Conservation (phyloP, 2,113 vertebrate genomes). For the Xiphophorus maculatus region DNA sequence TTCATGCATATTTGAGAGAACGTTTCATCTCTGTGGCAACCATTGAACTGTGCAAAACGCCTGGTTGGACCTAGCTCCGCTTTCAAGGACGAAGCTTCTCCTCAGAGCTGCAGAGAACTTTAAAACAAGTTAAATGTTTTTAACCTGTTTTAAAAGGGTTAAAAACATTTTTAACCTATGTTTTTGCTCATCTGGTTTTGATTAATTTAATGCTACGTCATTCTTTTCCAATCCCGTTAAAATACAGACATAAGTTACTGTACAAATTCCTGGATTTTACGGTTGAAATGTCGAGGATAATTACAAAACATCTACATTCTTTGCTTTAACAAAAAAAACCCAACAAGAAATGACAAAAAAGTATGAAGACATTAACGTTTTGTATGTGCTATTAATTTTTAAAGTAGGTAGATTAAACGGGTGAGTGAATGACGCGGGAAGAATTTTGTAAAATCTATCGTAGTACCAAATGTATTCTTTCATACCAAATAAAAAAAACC, state of each 20-base stretch:
- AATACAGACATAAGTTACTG: slow-evolving; percentile 79
- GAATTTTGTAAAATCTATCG: slow-evolving; percentile 59
- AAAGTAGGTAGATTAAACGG: slow-evolving; percentile 29
- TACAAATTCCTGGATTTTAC: slow-evolving; percentile 66
- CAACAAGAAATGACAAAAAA: slow-evolving; percentile 27
- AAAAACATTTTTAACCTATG: slow-evolving; percentile 6
- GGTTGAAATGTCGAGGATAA: slow-evolving; percentile 52
- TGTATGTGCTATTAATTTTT: slow-evolving; percentile 22
- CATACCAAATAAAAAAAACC: slow-evolving; percentile 62
- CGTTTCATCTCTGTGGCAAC: too few species aligned
- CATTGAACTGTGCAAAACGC: too few species aligned
- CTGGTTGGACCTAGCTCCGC: too few species aligned
- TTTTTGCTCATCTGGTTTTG: slow-evolving; percentile 59
- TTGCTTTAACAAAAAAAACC: slow-evolving; percentile 2
- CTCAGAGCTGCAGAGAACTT: too few species aligned
- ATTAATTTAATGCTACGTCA: slow-evolving; percentile 50
- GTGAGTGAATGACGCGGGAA: slow-evolving; percentile 43
- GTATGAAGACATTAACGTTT: slow-evolving; percentile 24
- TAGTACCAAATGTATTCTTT: slow-evolving; percentile 80
- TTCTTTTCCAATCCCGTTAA: slow-evolving; percentile 64
- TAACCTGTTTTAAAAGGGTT: too few species aligned
- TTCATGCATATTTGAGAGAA: too few species aligned
- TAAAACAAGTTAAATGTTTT: too few species aligned
- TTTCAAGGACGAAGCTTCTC: too few species aligned
- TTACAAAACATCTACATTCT: slow-evolving; percentile 38